Evolutionary conservation across 2,888 invertebrate species (phyloP).

Genomic region (Tetragonisca angustula): DNA sequence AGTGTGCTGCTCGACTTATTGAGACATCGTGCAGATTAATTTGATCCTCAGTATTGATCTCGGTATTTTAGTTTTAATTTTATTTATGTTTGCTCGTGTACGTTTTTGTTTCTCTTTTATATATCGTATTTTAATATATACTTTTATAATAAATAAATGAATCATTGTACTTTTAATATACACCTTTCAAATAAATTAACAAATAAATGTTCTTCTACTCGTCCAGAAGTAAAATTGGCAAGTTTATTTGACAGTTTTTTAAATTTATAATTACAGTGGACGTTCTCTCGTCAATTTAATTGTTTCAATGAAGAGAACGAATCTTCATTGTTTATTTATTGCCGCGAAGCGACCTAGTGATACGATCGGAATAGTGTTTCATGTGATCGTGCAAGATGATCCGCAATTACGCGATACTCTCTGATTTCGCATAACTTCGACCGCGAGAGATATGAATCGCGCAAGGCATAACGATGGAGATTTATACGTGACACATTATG

Average conservation of each 20-base stretch:
- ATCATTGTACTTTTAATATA: too few relatives aligned
- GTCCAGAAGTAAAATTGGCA: neutral
- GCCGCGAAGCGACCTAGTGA: neutral
- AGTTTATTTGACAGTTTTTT: neutral
- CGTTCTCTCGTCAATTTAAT: neutral
- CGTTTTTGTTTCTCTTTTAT: too few relatives aligned
- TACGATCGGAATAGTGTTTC: neutral
- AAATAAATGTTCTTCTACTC: too few relatives aligned
- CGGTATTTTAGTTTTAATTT: too few relatives aligned
- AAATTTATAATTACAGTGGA: neutral
- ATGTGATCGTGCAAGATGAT: conserved; percentile 25
- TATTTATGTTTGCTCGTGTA: too few relatives aligned
- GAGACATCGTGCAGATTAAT: too few relatives aligned
- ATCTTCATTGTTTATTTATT: neutral
- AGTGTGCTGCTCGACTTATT: too few relatives aligned
- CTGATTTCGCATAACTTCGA: conserved; percentile 16
- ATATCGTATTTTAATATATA: too few relatives aligned
- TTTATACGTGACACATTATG: neutral
- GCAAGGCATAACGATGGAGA: conserved; percentile 20
- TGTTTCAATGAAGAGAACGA: neutral
- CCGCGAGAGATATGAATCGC: neutral
- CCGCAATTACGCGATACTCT: conserved; percentile 15
- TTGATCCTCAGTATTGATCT: too few relatives aligned
- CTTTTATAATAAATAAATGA: too few relatives aligned
- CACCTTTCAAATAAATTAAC: too few relatives aligned